Evolutionary conservation across 2,888 invertebrate genomes (phyloP).

Genomic region (Thecophora atra): DNA sequence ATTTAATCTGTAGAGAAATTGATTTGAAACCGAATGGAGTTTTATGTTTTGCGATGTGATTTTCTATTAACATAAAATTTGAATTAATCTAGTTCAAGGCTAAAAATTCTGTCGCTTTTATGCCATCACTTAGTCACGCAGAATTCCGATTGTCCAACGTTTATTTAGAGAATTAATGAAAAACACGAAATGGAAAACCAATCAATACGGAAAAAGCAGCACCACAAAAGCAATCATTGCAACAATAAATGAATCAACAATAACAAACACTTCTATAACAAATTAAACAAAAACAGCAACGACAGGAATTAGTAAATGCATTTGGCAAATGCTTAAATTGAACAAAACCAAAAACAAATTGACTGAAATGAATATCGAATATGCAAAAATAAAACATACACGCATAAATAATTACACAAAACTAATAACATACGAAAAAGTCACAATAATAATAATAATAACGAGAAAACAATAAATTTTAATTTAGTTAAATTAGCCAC

Average conservation of each 20-base stretch:
- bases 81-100: no score
- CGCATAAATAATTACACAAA: neutral
- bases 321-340: slow-evolving; percentile 20
- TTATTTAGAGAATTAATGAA: slow-evolving; percentile 10
- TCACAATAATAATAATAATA: slow-evolving; percentile 8
- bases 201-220: no score
- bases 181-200: slow-evolving; percentile 6
- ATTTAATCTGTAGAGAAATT: no score
- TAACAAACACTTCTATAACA: no score
- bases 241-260: neutral
- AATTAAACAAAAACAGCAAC: neutral
- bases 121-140: neutral
- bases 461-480: neutral
- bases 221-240: no score
- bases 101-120: neutral
- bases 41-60: neutral
- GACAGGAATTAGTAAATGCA: slow-evolving; percentile 16
- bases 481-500: neutral
- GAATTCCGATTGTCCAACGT: neutral
- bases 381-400: slow-evolving; percentile 19
- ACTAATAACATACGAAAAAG: no score
- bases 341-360: slow-evolving; percentile 3
- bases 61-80: no score
- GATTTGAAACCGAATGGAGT: no score
- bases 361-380: neutral